Percentiles rank a stretch among this genome's conserved stretches.
phyloP scores from a whole-genome alignment of 2,797 vertebrate genomes.

The Sparidentex hasta region DNA sequence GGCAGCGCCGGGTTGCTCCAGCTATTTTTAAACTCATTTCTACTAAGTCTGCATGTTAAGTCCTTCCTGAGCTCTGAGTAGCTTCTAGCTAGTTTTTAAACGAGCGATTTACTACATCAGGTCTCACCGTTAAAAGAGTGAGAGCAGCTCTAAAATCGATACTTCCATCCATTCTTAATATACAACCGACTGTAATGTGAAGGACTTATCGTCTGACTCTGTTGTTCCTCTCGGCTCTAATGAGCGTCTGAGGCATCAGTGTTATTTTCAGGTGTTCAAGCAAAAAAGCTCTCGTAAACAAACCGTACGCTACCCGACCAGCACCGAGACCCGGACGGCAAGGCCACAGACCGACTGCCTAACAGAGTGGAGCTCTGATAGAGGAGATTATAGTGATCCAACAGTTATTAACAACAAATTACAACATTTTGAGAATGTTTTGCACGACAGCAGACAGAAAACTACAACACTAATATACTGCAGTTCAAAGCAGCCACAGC shows the following conservation, averaged over 20 bases:
- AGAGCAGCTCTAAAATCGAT: conserved; percentile 8
- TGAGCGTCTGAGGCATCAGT: neutral
- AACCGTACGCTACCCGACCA: neutral
- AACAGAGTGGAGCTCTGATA: no score
- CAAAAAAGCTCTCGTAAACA: neutral
- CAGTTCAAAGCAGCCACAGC: no score
- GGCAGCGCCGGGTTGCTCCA: neutral
- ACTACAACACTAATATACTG: no score
- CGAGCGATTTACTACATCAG: conserved; percentile 1
- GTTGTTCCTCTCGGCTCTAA: neutral
- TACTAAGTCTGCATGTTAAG: neutral
- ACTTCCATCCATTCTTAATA: neutral
- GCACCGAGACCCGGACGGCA: no score
- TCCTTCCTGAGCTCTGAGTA: neutral
- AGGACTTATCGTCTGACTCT: neutral
- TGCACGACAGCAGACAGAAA: no score
- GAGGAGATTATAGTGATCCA: neutral
- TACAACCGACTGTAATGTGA: neutral
- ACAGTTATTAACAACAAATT: no score
- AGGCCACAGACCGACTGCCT: no score
- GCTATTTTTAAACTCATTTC: conserved; percentile 5
- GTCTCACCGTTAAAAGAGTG: neutral
- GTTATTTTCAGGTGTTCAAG: conserved; percentile 6
- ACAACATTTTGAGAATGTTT: no score
- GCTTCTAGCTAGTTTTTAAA: conserved; percentile 3